Evolutionary conservation across 2,797 vertebrate species (phyloP).

Genomic region (Trichosurus vulpecula): DNA sequence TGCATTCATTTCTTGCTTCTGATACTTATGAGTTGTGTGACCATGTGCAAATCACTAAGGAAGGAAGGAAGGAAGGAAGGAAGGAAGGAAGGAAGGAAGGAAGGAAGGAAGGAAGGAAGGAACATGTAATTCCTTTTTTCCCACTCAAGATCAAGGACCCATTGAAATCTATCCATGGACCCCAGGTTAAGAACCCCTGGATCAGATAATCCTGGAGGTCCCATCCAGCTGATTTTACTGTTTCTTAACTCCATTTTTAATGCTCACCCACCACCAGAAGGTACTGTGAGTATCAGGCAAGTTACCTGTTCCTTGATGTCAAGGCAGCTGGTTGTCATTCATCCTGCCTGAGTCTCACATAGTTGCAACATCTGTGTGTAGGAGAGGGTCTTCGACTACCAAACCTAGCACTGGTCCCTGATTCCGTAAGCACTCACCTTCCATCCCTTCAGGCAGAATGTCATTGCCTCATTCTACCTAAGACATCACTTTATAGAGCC

Average conservation of each 20-base stretch:
- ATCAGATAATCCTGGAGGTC: neutral
- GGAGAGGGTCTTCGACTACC: neutral
- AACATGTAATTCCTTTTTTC: neutral
- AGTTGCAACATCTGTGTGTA: neutral
- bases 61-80: too few species aligned
- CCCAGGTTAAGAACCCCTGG: neutral
- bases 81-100: too few species aligned
- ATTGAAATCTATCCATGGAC: neutral
- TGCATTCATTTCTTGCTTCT: neutral
- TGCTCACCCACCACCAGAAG: neutral
- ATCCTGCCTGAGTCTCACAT: neutral
- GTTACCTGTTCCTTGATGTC: neutral
- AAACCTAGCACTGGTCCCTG: neutral
- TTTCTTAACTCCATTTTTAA: neutral
- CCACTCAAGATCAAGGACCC: neutral
- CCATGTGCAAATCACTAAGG: neutral
- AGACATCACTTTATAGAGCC: neutral
- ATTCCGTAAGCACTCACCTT: neutral
- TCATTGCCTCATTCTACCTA: neutral
- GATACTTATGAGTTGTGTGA: neutral
- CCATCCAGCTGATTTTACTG: neutral
- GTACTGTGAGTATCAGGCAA: neutral
- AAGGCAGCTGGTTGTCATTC: neutral
- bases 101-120: too few species aligned
- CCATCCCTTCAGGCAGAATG: neutral